Evolutionary conservation across 2,888 invertebrate species (phyloP).

Genomic region (Linnaemya vulpina): DNA sequence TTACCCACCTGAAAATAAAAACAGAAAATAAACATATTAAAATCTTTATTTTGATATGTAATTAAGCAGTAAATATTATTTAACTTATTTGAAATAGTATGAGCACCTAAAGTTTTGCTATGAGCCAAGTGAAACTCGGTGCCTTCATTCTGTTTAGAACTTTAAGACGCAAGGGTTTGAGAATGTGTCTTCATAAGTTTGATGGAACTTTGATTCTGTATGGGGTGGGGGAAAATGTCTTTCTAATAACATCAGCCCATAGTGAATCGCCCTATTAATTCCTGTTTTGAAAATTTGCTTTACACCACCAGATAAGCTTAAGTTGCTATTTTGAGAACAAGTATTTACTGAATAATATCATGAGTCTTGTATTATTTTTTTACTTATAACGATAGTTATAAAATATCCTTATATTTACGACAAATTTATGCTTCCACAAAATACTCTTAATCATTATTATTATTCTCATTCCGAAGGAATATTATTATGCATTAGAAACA

Average conservation of each 20-base stretch:
- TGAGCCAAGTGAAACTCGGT: no score
- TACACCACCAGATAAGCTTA: not conserved
- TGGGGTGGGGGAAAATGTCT: no score
- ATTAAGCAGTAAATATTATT: no score
- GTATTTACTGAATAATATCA: not conserved
- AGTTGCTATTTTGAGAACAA: not conserved
- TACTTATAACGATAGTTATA: not conserved
- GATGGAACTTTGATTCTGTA: no score
- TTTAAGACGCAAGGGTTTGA: no score
- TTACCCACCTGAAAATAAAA: no score
- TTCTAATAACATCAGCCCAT: not conserved
- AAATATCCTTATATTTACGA: slow-evolving; percentile 22
- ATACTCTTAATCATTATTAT: slow-evolving; percentile 3
- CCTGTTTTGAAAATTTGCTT: not conserved
- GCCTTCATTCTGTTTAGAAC: no score
- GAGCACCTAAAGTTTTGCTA: no score
- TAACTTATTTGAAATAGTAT: no score
- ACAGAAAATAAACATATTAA: no score
- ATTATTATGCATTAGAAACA: not conserved
- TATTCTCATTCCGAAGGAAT: not conserved
- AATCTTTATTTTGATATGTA: no score
- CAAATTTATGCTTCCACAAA: slow-evolving; percentile 11
- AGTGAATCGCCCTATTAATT: not conserved
- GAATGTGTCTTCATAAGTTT: no score
- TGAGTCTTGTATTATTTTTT: not conserved